These are phyloP conservation scores for Parnassius mnemosyne DNA, from an alignment of 2,888 invertebrate species.

Conservation along the genomic window DNA sequence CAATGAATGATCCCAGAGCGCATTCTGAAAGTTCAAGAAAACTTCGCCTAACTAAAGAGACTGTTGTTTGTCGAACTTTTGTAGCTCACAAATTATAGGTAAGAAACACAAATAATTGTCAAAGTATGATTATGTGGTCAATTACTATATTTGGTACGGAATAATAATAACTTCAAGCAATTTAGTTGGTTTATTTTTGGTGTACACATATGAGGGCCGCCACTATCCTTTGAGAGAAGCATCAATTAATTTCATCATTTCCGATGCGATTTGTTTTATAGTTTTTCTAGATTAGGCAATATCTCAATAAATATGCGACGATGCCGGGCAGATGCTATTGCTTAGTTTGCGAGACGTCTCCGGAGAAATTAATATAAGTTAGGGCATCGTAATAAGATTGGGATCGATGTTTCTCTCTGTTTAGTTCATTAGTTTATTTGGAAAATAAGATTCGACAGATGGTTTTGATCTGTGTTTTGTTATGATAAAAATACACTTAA, in stretches of 20 bases:
- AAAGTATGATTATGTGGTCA: conserved; percentile 61
- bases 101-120: conserved; percentile 77
- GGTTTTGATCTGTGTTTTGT: conserved; percentile 10
- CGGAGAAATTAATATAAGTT: conserved; percentile 76
- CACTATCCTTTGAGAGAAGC: conserved; percentile 69
- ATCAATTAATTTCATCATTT: conserved; percentile 77
- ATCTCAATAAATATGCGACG: conserved; percentile 76
- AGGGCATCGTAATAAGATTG: conserved; percentile 33
- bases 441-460: conserved; percentile 31
- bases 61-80: conserved; percentile 73
- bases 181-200: conserved; percentile 77
- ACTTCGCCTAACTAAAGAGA: conserved; percentile 73
- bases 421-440: conserved; percentile 59
- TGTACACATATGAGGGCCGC: conserved; percentile 23
- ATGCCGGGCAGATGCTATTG: conserved; percentile 67
- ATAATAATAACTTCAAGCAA: conserved; percentile 75
- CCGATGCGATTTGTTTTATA: conserved; percentile 79
- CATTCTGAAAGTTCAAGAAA: conserved; percentile 56
- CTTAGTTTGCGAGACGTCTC: conserved; percentile 73
- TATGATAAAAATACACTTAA: conserved; percentile 28
- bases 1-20: conserved; percentile 61
- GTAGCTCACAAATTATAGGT: conserved; percentile 74
- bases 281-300: conserved; percentile 78
- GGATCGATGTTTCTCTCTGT: conserved; percentile 36
- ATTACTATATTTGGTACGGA: conserved; percentile 30